phyloP scores from a whole-genome alignment of 2,888 invertebrate genomes.

The Lithophane socia region DNA sequence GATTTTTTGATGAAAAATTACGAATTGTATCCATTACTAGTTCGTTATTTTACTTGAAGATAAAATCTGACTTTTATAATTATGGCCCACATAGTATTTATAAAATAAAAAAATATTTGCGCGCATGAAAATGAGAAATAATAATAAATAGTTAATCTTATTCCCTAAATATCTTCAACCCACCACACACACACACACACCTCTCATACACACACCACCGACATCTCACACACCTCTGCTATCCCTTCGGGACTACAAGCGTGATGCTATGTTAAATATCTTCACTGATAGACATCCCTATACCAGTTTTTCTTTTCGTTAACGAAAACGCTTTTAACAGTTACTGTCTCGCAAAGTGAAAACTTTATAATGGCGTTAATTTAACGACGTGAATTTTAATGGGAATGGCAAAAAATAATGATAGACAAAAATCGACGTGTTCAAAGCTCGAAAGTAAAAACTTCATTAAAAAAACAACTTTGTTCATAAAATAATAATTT shows the following conservation, averaged over 20 bases:
- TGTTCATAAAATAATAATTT: slow-evolving; percentile 50
- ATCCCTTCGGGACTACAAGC: too few relatives aligned
- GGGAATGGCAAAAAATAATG: slow-evolving; percentile 49
- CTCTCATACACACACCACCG: not conserved
- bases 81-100: not conserved
- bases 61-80: not conserved
- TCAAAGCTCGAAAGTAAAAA: slow-evolving; percentile 51
- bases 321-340: slow-evolving; percentile 30
- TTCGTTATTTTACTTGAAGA: not conserved
- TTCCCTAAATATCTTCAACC: not conserved
- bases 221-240: not conserved
- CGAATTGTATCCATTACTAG: not conserved
- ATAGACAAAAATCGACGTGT: slow-evolving; percentile 44
- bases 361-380: slow-evolving; percentile 65
- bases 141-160: not conserved
- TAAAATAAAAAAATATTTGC: not conserved
- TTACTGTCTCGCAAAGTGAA: slow-evolving; percentile 36
- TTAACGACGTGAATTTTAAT: slow-evolving; percentile 62
- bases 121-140: not conserved
- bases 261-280: not conserved
- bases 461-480: slow-evolving; percentile 56
- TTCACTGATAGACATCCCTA: not conserved
- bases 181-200: not conserved
- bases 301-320: not conserved
- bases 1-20: not conserved